A percentile compares a stretch with the other conserved stretches of the same genome.
These are phyloP conservation scores for Drosophila koepferae DNA, from an alignment of 2,888 invertebrate species.

Conservation along the genomic window DNA sequence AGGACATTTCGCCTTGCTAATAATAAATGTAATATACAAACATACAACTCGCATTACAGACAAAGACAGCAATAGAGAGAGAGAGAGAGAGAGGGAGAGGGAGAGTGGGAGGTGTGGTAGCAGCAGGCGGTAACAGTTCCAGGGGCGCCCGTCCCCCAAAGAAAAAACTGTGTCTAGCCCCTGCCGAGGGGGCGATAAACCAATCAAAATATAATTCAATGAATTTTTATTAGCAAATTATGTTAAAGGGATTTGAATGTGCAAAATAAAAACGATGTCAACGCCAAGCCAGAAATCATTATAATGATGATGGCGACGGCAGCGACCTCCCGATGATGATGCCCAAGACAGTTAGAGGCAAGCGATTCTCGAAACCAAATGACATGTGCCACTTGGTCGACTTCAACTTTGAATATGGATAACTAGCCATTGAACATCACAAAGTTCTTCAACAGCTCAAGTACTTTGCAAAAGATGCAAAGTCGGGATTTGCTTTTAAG, in stretches of 20 bases:
- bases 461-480: background rate
- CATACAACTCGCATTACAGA: constrained; percentile 42
- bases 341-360: background rate
- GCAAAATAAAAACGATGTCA: constrained; percentile 36
- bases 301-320: constrained; percentile 15
- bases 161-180: constrained; percentile 2
- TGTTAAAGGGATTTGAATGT: constrained; percentile 77
- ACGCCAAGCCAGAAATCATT: constrained; percentile 32
- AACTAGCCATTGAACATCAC: background rate
- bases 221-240: constrained; percentile 78
- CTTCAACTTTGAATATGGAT: background rate
- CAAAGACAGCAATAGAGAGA: constrained; percentile 2
- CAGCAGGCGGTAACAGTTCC: background rate
- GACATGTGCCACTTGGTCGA: background rate
- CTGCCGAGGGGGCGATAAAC: constrained; percentile 55
- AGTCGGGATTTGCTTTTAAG: background rate
- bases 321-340: too few species aligned
- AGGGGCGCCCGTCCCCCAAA: background rate
- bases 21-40: constrained; percentile 63
- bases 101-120: background rate
- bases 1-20: constrained; percentile 64
- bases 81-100: background rate
- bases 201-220: constrained; percentile 78
- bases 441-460: background rate
- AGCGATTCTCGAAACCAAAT: constrained; percentile 1